Evolutionary conservation across 1,140 invertebrate genomes (phyloP).

Genomic region (Parasteatoda tepidariorum): DNA sequence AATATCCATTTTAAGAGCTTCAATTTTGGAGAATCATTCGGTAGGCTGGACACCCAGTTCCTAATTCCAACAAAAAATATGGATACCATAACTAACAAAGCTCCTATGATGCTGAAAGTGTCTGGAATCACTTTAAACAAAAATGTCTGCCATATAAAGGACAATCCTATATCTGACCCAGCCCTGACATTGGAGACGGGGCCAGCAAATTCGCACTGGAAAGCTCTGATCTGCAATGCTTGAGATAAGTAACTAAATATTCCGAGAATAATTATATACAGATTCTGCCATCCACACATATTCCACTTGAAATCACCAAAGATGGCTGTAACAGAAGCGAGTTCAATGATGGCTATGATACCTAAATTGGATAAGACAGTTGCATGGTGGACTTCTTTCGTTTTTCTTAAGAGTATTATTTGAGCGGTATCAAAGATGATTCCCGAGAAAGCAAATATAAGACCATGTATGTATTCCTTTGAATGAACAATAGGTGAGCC

Average conservation of each 20-base stretch:
- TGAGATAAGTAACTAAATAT: conserved; percentile 90
- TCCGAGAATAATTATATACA: conserved; percentile 83
- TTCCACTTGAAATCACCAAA: conserved; percentile 85
- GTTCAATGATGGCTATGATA: conserved; percentile 83
- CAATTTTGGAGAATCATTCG: conserved; percentile 60
- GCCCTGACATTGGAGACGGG: conserved; percentile 85
- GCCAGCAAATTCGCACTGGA: conserved; percentile 90
- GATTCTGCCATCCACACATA: conserved; percentile 80
- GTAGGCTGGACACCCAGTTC: conserved; percentile 81
- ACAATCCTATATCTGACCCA: conserved; percentile 90
- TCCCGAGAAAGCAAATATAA: conserved; percentile 83
- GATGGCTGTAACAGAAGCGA: conserved; percentile 78
- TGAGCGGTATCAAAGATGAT: conserved; percentile 90
- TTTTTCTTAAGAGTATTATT: conserved; percentile 84
- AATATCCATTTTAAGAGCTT: conserved; percentile 59
- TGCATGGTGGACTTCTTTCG: conserved; percentile 88
- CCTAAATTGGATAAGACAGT: conserved; percentile 94
- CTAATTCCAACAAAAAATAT: conserved; percentile 85
- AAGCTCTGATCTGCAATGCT: conserved; percentile 84
- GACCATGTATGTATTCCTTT: conserved; percentile 73
- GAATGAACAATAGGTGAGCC: conserved; percentile 3
- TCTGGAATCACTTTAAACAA: conserved; percentile 89
- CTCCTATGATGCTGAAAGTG: conserved; percentile 82
- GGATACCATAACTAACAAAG: conserved; percentile 84
- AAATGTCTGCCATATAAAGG: conserved; percentile 85